Evolutionary conservation across 2,888 invertebrate genomes (phyloP).

Genomic region (Notocelia uddmanniana): DNA sequence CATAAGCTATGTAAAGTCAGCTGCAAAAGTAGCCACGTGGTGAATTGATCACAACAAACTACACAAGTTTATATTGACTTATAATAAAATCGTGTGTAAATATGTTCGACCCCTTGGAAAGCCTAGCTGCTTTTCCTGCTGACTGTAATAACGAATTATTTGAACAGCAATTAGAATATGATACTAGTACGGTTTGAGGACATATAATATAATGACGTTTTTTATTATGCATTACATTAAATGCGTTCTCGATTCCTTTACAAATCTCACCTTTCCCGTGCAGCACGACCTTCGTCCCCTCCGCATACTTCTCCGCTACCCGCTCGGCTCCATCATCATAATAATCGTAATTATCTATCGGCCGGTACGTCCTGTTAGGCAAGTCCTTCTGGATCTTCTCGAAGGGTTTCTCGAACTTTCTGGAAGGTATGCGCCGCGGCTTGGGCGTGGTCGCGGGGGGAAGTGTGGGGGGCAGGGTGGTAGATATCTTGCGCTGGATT

Average conservation of each 20-base stretch:
- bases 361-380: conserved; percentile 64
- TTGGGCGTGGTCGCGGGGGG: conserved; percentile 49
- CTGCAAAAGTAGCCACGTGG: too few relatives aligned
- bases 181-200: background rate
- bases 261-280: conserved; percentile 76
- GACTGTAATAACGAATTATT: too few relatives aligned
- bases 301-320: conserved; percentile 75
- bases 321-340: conserved; percentile 89
- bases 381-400: conserved; percentile 54
- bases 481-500: conserved; percentile 70
- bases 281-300: conserved; percentile 85
- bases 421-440: conserved; percentile 45
- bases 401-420: conserved; percentile 45
- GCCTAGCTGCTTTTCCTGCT: too few relatives aligned
- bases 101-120: too few relatives aligned
- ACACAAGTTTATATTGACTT: too few relatives aligned
- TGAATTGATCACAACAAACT: too few relatives aligned
- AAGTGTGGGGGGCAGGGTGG: conserved; percentile 64
- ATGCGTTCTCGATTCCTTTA: background rate
- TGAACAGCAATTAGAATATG: too few relatives aligned
- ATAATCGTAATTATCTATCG: conserved; percentile 87
- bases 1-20: too few relatives aligned
- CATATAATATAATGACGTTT: background rate
- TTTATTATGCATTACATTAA: background rate
- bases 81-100: too few relatives aligned